Evolutionary conservation across 2,113 vertebrate species (phyloP).

Genomic region (Recurvirostra avosetta): DNA sequence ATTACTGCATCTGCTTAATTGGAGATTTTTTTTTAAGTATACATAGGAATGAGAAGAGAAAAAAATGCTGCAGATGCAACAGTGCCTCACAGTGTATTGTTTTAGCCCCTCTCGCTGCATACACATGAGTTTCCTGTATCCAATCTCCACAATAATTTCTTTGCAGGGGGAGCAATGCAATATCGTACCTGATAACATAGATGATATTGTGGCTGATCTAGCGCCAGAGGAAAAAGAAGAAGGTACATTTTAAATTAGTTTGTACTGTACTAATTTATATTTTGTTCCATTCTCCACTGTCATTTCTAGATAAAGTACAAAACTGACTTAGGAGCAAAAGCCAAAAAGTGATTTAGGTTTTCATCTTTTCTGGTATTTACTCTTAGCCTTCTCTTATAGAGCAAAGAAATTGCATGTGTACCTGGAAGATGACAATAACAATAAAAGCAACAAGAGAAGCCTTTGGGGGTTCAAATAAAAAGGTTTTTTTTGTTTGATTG

Average conservation of each 20-base stretch:
- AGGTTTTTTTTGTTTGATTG: too few relatives aligned
- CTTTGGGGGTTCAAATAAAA: not conserved
- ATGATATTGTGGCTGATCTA: slow-evolving; percentile 97
- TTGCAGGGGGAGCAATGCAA: slow-evolving; percentile 97
- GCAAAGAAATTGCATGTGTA: not conserved
- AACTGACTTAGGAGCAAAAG: not conserved
- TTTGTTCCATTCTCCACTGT: not conserved
- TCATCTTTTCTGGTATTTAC: not conserved
- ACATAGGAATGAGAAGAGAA: not conserved
- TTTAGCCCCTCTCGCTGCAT: not conserved
- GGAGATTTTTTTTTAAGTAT: not conserved
- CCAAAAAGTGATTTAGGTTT: not conserved
- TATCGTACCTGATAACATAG: slow-evolving; percentile 94
- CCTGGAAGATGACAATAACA: not conserved
- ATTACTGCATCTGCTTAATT: not conserved
- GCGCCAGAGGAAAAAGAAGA: slow-evolving; percentile 97
- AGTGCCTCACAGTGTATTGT: not conserved
- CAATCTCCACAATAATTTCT: slow-evolving; percentile 30
- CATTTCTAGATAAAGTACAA: not conserved
- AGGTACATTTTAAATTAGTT: slow-evolving; percentile 76
- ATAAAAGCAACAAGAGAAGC: not conserved
- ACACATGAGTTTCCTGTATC: not conserved
- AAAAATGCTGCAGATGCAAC: not conserved
- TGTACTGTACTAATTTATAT: not conserved
- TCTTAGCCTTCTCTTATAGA: not conserved